These are phyloP conservation scores for Trichonephila clavata DNA, from an alignment of 1,140 invertebrate genomes.

Conservation along the genomic window DNA sequence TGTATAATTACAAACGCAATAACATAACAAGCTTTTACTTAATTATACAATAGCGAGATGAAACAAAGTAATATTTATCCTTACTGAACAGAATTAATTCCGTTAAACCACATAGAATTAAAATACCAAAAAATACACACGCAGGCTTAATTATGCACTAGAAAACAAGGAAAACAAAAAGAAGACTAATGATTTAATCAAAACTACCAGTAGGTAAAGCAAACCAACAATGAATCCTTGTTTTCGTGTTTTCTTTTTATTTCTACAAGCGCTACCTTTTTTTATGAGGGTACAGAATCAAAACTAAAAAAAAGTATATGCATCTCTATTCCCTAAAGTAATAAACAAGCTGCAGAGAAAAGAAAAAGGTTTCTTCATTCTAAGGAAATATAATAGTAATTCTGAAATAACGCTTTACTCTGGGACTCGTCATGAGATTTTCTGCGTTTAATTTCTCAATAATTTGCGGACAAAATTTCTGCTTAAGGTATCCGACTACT, in stretches of 20 bases:
- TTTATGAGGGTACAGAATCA: not conserved
- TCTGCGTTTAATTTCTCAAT: not conserved
- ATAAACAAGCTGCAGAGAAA: not conserved
- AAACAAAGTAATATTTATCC: no score
- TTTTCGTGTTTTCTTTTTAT: not conserved
- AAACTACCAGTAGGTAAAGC: not conserved
- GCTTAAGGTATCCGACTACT: no score
- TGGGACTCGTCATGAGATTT: not conserved
- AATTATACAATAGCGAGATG: no score
- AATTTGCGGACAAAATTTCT: no score
- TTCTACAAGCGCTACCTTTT: not conserved
- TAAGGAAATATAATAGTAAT: not conserved
- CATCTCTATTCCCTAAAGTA: not conserved
- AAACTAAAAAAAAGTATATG: not conserved
- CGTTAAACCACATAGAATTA: no score
- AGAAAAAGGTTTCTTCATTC: not conserved
- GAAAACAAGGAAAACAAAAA: not conserved
- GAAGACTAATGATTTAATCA: not conserved
- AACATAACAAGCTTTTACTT: no score
- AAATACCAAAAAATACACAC: not conserved
- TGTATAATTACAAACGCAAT: no score
- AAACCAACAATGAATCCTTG: not conserved
- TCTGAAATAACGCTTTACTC: not conserved
- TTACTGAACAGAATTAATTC: no score
- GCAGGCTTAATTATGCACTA: not conserved